phyloP scores from a whole-genome alignment of 2,888 invertebrate species.

The Masnerella sp. region DNA sequence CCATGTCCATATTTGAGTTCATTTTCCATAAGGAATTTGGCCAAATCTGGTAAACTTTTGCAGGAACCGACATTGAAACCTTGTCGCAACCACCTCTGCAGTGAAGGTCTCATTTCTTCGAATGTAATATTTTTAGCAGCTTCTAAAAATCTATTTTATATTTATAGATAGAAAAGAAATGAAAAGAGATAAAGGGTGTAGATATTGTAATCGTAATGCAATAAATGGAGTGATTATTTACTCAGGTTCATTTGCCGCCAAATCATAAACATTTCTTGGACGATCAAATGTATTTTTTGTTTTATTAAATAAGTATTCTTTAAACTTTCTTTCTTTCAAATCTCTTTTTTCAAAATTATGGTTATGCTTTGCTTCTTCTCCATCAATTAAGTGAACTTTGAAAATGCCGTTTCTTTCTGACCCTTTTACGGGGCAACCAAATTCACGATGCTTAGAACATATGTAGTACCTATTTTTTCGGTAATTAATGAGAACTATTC shows the following conservation, averaged over 20 bases:
- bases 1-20: not conserved
- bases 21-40: not conserved
- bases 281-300: not conserved
- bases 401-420: constrained; percentile 3
- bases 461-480: constrained; percentile 2
- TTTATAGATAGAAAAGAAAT: not conserved
- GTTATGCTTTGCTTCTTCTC: not conserved
- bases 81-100: not conserved
- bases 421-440: not conserved
- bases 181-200: not conserved
- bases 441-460: constrained; percentile 3
- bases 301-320: not conserved
- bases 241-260: not conserved
- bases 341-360: not conserved
- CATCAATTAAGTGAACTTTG: not conserved
- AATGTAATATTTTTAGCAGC: too few relatives aligned
- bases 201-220: not conserved
- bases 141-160: not conserved
- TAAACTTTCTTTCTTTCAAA: not conserved
- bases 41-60: not conserved
- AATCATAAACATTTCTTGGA: not conserved
- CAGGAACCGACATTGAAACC: not conserved
- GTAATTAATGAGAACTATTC: too few relatives aligned
- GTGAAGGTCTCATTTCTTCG: not conserved
- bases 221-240: not conserved